Conservation (phyloP, 1,140 invertebrate species). For the Campoletis sonorensis region DNA sequence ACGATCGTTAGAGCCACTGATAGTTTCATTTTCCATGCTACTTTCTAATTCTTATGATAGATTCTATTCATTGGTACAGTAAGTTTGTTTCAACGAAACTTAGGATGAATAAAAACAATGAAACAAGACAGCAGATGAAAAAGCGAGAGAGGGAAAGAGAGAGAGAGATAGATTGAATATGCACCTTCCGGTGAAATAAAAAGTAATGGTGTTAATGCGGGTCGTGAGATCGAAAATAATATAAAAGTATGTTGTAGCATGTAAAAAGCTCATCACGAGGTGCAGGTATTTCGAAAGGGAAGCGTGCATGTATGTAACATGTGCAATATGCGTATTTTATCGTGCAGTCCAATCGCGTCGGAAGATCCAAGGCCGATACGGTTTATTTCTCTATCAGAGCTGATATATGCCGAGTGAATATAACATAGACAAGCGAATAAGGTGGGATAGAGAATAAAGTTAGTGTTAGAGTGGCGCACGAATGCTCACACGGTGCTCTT, state of each 20-base stretch:
- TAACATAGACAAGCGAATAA: neutral
- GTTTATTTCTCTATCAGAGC: constrained; percentile 51
- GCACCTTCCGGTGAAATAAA: neutral
- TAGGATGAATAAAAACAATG: no score
- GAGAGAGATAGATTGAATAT: neutral
- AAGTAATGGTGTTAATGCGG: neutral
- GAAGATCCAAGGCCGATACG: constrained; percentile 46
- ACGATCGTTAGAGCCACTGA: no score
- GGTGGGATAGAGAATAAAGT: constrained; percentile 9
- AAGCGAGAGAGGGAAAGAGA: neutral
- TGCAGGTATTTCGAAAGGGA: neutral
- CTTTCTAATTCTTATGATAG: no score
- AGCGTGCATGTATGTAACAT: neutral
- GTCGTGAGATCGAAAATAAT: constrained; percentile 10
- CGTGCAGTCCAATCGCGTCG: constrained; percentile 36
- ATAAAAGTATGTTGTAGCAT: neutral
- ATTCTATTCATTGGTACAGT: no score
- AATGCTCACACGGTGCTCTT: constrained; percentile 48
- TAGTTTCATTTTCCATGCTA: no score
- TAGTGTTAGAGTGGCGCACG: constrained; percentile 30
- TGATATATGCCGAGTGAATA: constrained; percentile 21
- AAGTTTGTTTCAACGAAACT: no score
- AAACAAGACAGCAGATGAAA: neutral
- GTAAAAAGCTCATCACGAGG: neutral
- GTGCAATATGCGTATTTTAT: constrained; percentile 45